A percentile compares a stretch with the other conserved stretches of the same genome.
These are phyloP conservation scores for Lycia hirtaria DNA, from an alignment of 2,888 invertebrate species.

Conservation along the genomic window DNA sequence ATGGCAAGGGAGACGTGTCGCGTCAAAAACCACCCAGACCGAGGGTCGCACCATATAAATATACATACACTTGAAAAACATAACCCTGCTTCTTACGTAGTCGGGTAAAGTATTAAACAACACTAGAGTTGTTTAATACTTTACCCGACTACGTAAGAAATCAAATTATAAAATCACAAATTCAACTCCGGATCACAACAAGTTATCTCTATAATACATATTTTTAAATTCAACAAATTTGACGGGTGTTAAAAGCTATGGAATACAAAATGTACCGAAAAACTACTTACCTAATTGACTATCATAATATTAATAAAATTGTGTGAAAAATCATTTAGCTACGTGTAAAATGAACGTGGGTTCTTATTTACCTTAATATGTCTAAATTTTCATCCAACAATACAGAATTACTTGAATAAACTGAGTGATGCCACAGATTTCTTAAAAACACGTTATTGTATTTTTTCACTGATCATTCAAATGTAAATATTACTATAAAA, in stretches of 20 bases:
- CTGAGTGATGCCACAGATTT: conserved; percentile 8
- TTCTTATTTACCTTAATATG: conserved; percentile 13
- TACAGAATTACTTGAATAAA: background rate
- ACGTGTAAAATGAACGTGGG: conserved; percentile 9
- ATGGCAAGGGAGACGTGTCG: too few species aligned
- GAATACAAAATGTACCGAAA: background rate
- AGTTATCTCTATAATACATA: background rate
- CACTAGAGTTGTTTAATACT: too few species aligned
- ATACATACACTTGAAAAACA: too few species aligned
- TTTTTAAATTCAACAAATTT: background rate
- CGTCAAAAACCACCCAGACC: too few species aligned
- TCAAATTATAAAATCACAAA: background rate
- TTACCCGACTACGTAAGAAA: too few species aligned
- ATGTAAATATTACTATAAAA: conserved; percentile 21
- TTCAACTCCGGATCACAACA: background rate
- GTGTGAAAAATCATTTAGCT: conserved; percentile 12
- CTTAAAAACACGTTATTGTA: conserved; percentile 6
- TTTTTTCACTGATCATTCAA: background rate
- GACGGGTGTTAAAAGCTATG: background rate
- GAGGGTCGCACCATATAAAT: too few species aligned
- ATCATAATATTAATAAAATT: background rate
- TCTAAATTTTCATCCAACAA: too few species aligned
- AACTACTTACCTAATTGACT: background rate
- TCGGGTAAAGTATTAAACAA: too few species aligned
- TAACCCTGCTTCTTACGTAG: too few species aligned